phyloP scores from a whole-genome alignment of 2,888 invertebrate genomes.

The Trichogramma dendrolimi region DNA sequence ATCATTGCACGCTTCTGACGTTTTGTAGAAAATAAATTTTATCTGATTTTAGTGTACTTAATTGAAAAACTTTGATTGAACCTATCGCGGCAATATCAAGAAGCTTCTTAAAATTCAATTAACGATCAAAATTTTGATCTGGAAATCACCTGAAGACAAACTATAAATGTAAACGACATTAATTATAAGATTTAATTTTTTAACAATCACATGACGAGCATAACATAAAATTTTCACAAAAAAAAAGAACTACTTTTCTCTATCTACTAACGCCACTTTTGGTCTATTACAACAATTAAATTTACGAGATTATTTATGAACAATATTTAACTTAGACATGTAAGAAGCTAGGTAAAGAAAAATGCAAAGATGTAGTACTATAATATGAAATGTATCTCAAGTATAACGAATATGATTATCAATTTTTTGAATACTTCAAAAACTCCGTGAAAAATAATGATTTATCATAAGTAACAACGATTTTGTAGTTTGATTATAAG shows the following conservation, averaged over 20 bases:
- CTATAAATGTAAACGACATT: too few relatives aligned
- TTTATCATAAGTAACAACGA: constrained; percentile 11
- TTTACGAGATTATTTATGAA: constrained; percentile 7
- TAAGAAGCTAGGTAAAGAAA: constrained; percentile 15
- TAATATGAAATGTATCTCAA: too few relatives aligned
- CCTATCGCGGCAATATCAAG: too few relatives aligned
- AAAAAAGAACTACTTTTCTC: constrained; percentile 1
- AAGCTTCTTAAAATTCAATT: too few relatives aligned
- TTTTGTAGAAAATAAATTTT: constrained; percentile 14
- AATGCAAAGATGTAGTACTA: constrained; percentile 10
- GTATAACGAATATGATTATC: too few relatives aligned
- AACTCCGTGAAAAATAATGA: constrained; percentile 23
- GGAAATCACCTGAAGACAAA: too few relatives aligned
- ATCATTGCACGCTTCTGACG: constrained; percentile 26
- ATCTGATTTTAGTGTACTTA: too few relatives aligned
- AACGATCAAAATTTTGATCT: too few relatives aligned
- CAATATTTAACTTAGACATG: constrained; percentile 5
- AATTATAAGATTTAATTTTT: too few relatives aligned
- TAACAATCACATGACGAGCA: neutral
- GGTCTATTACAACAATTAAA: constrained; percentile 8
- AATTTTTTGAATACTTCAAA: constrained; percentile 34
- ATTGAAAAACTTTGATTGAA: too few relatives aligned
- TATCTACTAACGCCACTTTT: constrained; percentile 3
- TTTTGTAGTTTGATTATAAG: too few relatives aligned
- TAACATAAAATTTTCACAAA: constrained; percentile 6